These are phyloP conservation scores for Copidosoma aretas DNA, from an alignment of 2,888 invertebrate genomes.

Conservation along the genomic window DNA sequence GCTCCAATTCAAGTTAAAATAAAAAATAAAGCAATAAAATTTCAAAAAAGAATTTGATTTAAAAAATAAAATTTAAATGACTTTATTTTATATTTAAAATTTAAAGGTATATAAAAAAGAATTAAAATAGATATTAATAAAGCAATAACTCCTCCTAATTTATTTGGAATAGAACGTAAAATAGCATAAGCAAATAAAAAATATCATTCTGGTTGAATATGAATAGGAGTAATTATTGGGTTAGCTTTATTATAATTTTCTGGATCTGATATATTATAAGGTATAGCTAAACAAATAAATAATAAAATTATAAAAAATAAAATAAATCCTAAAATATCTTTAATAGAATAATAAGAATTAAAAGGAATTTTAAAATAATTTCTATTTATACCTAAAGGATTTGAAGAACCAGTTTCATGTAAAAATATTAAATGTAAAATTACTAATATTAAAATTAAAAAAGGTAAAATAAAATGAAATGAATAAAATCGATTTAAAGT, in stretches of 20 bases:
- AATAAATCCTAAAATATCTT: conserved; percentile 71
- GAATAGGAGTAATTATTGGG: conserved; percentile 73
- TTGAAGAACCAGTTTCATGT: conserved; percentile 74
- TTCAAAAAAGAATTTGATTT: conserved; percentile 70
- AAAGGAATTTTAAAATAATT: conserved; percentile 75
- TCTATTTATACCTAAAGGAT: conserved; percentile 71
- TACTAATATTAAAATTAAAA: conserved; percentile 69
- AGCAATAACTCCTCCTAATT: conserved; percentile 77
- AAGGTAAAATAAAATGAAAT: conserved; percentile 76
- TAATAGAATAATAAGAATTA: conserved; percentile 71
- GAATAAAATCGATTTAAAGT: conserved; percentile 80
- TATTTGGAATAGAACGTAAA: conserved; percentile 80
- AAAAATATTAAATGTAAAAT: conserved; percentile 72
- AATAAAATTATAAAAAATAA: conserved; percentile 65
- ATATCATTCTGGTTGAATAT: conserved; percentile 87
- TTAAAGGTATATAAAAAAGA: conserved; percentile 69
- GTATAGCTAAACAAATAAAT: conserved; percentile 65
- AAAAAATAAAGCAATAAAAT: conserved; percentile 65
- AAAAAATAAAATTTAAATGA: conserved; percentile 65
- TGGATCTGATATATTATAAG: conserved; percentile 72
- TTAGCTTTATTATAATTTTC: conserved; percentile 79
- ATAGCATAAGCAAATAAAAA: conserved; percentile 84
- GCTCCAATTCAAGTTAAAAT: conserved; percentile 77
- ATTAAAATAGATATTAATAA: conserved; percentile 73
- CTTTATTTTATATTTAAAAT: conserved; percentile 61